Percentiles rank a stretch among this genome's conserved stretches.
These are phyloP conservation scores for Pachydiplax longipennis DNA, from an alignment of 2,888 invertebrate species.

Conservation along the genomic window DNA sequence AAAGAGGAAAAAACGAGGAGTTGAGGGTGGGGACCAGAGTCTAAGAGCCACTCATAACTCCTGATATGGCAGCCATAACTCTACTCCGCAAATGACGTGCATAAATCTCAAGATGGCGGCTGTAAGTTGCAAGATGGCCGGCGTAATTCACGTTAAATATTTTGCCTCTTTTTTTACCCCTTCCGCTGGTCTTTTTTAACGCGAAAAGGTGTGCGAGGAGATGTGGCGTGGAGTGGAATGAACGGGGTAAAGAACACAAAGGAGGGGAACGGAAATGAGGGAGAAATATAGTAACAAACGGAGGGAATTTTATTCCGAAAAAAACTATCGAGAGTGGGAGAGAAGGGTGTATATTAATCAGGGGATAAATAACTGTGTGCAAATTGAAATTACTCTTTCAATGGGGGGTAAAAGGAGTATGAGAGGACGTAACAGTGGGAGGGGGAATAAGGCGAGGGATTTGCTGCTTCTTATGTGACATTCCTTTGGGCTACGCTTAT, in stretches of 20 bases:
- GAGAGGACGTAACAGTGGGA: not conserved
- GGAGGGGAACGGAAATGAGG: no score
- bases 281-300: not conserved
- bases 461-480: conserved; percentile 43
- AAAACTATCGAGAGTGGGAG: not conserved
- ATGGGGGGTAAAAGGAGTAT: conserved; percentile 38
- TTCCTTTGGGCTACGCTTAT: conserved; percentile 40
- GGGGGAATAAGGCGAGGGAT: conserved; percentile 11
- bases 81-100: conserved; percentile 34
- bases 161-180: not conserved
- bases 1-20: not conserved
- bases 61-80: conserved; percentile 42
- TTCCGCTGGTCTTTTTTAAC: not conserved
- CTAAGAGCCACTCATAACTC: conserved; percentile 40
- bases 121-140: conserved; percentile 42
- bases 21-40: conserved; percentile 31
- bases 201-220: not conserved
- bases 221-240: not conserved
- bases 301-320: not conserved
- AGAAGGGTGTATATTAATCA: not conserved
- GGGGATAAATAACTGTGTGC: conserved; percentile 30
- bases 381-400: conserved; percentile 35
- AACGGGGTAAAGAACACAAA: not conserved
- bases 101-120: conserved; percentile 45
- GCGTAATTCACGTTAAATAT: conserved; percentile 44